A percentile compares a stretch with the other conserved stretches of the same genome.
phyloP scores from a whole-genome alignment of 2,888 invertebrate species.

The Eupeodes luniger region DNA sequence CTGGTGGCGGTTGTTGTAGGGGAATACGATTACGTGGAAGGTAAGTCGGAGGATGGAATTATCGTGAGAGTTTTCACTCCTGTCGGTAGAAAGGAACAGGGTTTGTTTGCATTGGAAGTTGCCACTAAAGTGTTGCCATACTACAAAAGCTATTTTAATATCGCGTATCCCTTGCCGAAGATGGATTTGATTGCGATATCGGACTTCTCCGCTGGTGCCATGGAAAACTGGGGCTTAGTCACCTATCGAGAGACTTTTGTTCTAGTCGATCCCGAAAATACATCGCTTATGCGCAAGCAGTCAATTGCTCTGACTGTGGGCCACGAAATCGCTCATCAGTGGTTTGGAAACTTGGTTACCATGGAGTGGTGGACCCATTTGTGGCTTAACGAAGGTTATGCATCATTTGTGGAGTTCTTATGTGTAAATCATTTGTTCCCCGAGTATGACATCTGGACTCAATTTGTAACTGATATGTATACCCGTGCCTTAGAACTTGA shows the following conservation, averaged over 20 bases:
- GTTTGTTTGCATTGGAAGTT: conserved; percentile 95
- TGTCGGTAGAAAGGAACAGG: conserved; percentile 95
- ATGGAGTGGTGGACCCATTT: conserved; percentile 99
- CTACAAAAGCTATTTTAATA: conserved; percentile 97
- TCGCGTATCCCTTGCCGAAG: conserved; percentile 97
- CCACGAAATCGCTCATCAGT: conserved; percentile 98
- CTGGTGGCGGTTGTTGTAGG: conserved; percentile 97
- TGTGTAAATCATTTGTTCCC: conserved; percentile 97
- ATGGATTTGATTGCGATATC: conserved; percentile 98
- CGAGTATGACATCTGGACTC: conserved; percentile 98
- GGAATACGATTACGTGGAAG: conserved; percentile 97
- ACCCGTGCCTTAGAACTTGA: conserved; percentile 94
- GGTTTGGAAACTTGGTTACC: conserved; percentile 99
- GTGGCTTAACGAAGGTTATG: conserved; percentile 98
- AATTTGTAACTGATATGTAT: conserved; percentile 95
- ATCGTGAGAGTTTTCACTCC: conserved; percentile 93
- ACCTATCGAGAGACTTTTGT: conserved; percentile 97
- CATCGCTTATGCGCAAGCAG: conserved; percentile 93
- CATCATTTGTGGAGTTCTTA: conserved; percentile 97
- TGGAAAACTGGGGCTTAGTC: conserved; percentile 99
- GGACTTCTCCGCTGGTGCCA: conserved; percentile 97
- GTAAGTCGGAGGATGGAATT: conserved; percentile 92
- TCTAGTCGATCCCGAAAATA: conserved; percentile 94
- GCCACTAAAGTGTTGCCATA: conserved; percentile 96
- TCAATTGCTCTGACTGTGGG: conserved; percentile 94